A percentile compares a stretch with the other conserved stretches of the same genome.
phyloP scores from a whole-genome alignment of 2,888 invertebrate species.

The Drosophila mettleri region DNA sequence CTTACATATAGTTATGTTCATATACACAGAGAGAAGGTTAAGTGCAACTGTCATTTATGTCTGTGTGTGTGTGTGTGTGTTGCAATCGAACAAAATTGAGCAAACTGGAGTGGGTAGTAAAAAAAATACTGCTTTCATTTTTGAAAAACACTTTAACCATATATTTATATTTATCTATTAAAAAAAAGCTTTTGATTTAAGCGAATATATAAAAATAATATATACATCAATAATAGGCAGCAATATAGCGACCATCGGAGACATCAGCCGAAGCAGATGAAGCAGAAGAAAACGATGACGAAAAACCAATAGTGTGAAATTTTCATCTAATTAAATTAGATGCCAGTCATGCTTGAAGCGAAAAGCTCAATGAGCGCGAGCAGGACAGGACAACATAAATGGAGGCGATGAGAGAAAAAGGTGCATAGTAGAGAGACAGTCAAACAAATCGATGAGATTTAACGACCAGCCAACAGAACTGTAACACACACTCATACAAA shows the following conservation, averaged over 20 bases:
- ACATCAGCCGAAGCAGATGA: conserved; percentile 15
- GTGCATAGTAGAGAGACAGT: conserved; percentile 60
- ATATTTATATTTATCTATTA: too few relatives aligned
- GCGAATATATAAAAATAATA: conserved; percentile 26
- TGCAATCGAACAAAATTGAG: too few relatives aligned
- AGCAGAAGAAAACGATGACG: conserved; percentile 13
- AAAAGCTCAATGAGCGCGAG: conserved; percentile 22
- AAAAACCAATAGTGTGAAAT: conserved; percentile 68
- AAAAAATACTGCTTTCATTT: too few relatives aligned
- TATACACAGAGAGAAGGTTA: too few relatives aligned
- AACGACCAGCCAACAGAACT: conserved; percentile 34
- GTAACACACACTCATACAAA: neutral
- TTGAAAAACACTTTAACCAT: too few relatives aligned
- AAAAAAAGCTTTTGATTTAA: conserved; percentile 22
- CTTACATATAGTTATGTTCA: neutral
- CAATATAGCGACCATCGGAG: conserved; percentile 8
- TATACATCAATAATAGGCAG: conserved; percentile 8
- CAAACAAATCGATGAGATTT: conserved; percentile 75
- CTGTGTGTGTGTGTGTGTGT: conserved; percentile 7
- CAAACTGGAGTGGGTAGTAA: too few relatives aligned
- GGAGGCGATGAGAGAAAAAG: conserved; percentile 29
- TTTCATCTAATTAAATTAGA: conserved; percentile 74
- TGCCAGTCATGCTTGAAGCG: conserved; percentile 67
- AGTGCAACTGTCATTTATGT: neutral
- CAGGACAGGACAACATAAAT: neutral